These are phyloP conservation scores for Aplocera efformata DNA, from an alignment of 2,888 invertebrate species.

Conservation along the genomic window DNA sequence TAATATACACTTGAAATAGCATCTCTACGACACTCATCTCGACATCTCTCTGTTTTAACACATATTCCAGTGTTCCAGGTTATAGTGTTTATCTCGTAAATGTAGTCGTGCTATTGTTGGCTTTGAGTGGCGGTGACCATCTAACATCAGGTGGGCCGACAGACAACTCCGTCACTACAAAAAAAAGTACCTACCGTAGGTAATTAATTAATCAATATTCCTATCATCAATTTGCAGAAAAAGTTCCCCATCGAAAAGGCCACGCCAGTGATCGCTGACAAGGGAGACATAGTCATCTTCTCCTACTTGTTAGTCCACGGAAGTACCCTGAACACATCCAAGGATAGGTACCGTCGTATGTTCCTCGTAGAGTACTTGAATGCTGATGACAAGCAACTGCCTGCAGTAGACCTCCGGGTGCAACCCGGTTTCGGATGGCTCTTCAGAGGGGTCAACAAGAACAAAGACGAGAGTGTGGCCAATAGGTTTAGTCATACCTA, in stretches of 20 bases:
- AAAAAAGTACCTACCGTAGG: too few relatives aligned
- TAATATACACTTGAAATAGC: too few relatives aligned
- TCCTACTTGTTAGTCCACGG: constrained; percentile 80
- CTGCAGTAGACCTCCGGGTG: constrained; percentile 46
- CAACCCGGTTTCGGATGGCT: constrained; percentile 77
- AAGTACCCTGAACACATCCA: constrained; percentile 73
- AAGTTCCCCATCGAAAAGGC: constrained; percentile 72
- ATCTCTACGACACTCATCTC: too few relatives aligned
- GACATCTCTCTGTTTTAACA: too few relatives aligned
- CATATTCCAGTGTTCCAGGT: too few relatives aligned
- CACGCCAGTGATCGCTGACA: constrained; percentile 69
- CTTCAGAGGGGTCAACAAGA: constrained; percentile 69
- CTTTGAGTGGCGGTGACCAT: too few relatives aligned
- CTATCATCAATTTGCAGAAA: constrained; percentile 46
- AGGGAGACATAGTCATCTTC: constrained; percentile 78
- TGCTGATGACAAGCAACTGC: constrained; percentile 68
- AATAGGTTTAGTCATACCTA: constrained; percentile 24
- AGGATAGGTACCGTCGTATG: constrained; percentile 67
- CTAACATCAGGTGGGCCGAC: too few relatives aligned
- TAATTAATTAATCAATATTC: too few relatives aligned
- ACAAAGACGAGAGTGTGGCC: constrained; percentile 40
- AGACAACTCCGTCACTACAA: too few relatives aligned
- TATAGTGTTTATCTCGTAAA: too few relatives aligned
- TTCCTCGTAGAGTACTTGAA: constrained; percentile 74
- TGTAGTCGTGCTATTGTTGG: too few relatives aligned